Conservation (phyloP, 2,113 vertebrate species). For the Struthio camelus region DNA sequence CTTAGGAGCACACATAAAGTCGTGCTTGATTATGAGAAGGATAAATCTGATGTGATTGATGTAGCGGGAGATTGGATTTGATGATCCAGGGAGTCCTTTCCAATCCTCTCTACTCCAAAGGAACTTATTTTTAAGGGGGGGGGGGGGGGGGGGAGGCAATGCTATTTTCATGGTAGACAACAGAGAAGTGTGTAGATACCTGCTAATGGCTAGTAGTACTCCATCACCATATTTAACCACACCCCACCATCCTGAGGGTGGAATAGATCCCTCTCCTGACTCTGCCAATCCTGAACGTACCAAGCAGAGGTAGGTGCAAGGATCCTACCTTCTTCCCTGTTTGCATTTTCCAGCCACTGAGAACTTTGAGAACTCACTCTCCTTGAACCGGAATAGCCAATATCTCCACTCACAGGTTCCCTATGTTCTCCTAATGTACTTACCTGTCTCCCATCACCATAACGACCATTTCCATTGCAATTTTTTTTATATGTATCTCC, state of each 20-base stretch:
- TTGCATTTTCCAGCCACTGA: background rate
- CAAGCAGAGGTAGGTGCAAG: background rate
- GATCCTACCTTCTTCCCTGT: background rate
- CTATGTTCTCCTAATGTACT: background rate
- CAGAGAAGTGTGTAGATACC: fast-evolving
- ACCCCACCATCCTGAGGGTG: background rate
- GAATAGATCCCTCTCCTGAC: background rate
- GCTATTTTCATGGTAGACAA: background rate
- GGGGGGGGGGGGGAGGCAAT: background rate
- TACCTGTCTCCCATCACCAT: background rate
- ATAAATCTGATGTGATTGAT: slow-evolving; percentile 59
- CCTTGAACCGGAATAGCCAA: background rate
- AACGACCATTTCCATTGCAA: background rate
- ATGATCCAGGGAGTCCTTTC: slow-evolving; percentile 52
- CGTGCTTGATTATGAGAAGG: slow-evolving; percentile 52
- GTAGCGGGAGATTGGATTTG: slow-evolving; percentile 31
- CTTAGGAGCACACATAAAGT: slow-evolving; percentile 27
- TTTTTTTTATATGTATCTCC: background rate
- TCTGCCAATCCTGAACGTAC: background rate
- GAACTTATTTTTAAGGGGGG: background rate
- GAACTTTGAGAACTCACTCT: background rate
- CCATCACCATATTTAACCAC: background rate
- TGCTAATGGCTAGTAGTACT: background rate
- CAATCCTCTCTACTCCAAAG: background rate
- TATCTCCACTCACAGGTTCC: background rate